These are phyloP conservation scores for Plestiodon gilberti DNA, from an alignment of 2,113 vertebrate genomes.

Conservation along the genomic window DNA sequence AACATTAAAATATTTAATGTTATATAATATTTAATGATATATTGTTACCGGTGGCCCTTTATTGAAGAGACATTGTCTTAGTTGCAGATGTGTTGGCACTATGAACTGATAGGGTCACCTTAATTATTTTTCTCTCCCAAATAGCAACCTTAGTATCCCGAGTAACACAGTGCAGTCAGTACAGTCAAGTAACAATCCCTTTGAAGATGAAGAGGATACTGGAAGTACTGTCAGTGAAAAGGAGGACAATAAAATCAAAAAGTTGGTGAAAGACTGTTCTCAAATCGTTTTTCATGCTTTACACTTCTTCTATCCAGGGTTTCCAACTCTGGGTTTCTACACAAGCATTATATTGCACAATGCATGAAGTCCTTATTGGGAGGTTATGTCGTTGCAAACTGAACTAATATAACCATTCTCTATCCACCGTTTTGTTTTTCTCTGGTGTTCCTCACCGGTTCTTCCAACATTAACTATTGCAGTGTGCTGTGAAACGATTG, in stretches of 20 bases:
- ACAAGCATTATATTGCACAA: conserved; percentile 9
- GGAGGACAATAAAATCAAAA: conserved; percentile 93
- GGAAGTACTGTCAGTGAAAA: conserved; percentile 88
- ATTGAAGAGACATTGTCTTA: conserved; percentile 16
- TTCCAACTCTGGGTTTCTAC: conserved; percentile 49
- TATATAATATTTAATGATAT: not conserved
- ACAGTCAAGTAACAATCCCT: conserved; percentile 91
- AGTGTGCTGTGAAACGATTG: conserved; percentile 25
- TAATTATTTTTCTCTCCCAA: conserved; percentile 86
- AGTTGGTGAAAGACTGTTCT: conserved; percentile 89
- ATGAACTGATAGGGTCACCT: conserved; percentile 65
- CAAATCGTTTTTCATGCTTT: conserved; percentile 59
- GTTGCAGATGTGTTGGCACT: conserved; percentile 16
- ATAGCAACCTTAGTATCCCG: conserved; percentile 88
- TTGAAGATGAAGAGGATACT: conserved; percentile 92
- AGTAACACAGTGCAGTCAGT: conserved; percentile 84
- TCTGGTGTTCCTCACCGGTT: conserved; percentile 40
- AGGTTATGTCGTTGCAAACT: conserved; percentile 37
- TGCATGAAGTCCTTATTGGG: conserved; percentile 63
- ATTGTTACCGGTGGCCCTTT: not conserved
- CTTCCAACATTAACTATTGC: not conserved
- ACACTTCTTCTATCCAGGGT: conserved; percentile 67
- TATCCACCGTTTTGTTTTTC: conserved; percentile 50
- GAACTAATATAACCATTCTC: conserved; percentile 44
- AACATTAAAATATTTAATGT: too few species aligned